These are phyloP conservation scores for Lysandra bellargus DNA, from an alignment of 2,888 invertebrate species.

Conservation along the genomic window DNA sequence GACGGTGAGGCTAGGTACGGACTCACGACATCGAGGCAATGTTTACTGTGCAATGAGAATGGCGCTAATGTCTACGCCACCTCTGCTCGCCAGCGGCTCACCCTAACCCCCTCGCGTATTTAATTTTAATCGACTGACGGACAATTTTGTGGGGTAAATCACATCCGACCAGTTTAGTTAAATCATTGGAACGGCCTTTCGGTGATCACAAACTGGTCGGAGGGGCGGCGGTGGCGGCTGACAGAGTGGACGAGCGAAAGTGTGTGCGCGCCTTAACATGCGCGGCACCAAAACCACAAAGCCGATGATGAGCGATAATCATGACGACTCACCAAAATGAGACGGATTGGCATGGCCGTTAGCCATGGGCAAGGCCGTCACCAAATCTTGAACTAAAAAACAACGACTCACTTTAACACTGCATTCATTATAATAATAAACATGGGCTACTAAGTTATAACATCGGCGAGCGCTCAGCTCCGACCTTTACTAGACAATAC, in stretches of 20 bases:
- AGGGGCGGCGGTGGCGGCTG: conserved; percentile 38
- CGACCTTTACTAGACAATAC: conserved; percentile 4
- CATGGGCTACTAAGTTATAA: conserved; percentile 42
- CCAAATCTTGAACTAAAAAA: conserved; percentile 82
- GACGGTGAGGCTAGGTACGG: conserved; percentile 67
- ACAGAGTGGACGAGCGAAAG: conserved; percentile 52
- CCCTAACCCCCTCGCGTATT: conserved; percentile 32
- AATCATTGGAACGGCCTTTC: background rate
- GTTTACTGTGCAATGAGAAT: conserved; percentile 63
- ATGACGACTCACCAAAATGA: conserved; percentile 80
- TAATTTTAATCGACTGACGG: background rate
- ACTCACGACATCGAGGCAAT: conserved; percentile 69
- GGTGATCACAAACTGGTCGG: conserved; percentile 5
- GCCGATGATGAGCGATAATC: conserved; percentile 71
- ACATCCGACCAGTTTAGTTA: conserved; percentile 5
- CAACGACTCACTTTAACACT: conserved; percentile 77
- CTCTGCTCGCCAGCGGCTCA: conserved; percentile 52
- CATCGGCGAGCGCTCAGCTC: conserved; percentile 36
- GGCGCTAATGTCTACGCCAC: conserved; percentile 58
- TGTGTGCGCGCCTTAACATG: conserved; percentile 65
- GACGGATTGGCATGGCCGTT: conserved; percentile 80
- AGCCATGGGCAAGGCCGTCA: conserved; percentile 80
- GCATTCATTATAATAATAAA: conserved; percentile 61
- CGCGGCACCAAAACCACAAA: conserved; percentile 76
- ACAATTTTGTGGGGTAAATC: background rate